Percentiles rank a stretch among this genome's conserved stretches.
Conservation (phyloP, 1,140 invertebrate genomes). For the Microplitis demolitor region DNA sequence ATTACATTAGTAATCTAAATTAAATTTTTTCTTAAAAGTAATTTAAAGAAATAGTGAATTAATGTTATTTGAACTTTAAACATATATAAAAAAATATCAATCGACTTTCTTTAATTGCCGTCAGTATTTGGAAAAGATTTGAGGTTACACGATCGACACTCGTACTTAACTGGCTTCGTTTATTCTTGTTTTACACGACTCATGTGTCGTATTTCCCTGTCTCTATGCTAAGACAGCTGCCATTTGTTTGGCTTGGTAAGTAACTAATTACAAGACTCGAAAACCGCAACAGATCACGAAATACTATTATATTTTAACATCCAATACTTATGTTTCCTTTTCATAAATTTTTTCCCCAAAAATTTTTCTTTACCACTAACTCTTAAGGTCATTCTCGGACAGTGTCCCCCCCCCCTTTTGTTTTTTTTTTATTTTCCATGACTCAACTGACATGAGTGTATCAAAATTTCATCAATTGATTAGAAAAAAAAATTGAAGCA, state of each 20-base stretch:
- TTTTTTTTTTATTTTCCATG: too few species aligned
- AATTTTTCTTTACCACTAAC: too few species aligned
- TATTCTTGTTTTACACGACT: conserved; percentile 43
- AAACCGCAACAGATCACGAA: not conserved
- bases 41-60: too few species aligned
- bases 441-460: too few species aligned
- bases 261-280: conserved; percentile 7
- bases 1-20: too few species aligned
- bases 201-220: conserved; percentile 40
- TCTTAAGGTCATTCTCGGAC: too few species aligned
- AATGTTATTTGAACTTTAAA: too few species aligned
- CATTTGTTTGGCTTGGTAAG: conserved; percentile 45
- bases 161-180: conserved; percentile 43
- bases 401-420: too few species aligned
- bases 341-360: not conserved
- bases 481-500: too few species aligned
- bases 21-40: too few species aligned
- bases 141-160: conserved; percentile 34
- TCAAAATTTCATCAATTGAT: too few species aligned
- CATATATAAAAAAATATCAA: not conserved
- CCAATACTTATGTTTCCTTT: not conserved
- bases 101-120: conserved; percentile 14
- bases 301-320: not conserved
- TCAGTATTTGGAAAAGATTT: conserved; percentile 36
- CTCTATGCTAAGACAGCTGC: conserved; percentile 24